These are phyloP conservation scores for Vultur gryphus DNA, from an alignment of 2,797 vertebrate genomes.

Conservation along the genomic window DNA sequence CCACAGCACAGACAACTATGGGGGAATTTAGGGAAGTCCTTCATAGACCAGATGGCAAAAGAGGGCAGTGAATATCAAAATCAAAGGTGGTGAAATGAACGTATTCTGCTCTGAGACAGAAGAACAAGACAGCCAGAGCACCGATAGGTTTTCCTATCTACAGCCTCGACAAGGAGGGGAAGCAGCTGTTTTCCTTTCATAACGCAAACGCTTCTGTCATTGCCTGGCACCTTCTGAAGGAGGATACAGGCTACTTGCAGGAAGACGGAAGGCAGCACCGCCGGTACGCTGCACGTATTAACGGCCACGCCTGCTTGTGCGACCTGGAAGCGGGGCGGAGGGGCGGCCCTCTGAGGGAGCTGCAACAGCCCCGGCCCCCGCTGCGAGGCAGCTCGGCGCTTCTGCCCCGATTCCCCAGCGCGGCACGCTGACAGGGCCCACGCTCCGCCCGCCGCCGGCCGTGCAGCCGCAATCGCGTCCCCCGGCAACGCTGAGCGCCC, in stretches of 20 bases:
- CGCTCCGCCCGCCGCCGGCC: background rate
- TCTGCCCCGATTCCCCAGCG: no score
- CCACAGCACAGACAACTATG: fast-evolving
- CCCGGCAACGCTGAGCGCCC: background rate
- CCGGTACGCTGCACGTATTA: fast-evolving
- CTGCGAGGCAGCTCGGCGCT: no score
- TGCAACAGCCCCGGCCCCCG: no score
- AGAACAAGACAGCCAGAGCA: fast-evolving
- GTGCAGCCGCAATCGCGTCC: background rate
- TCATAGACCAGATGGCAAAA: fast-evolving
- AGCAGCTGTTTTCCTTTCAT: fast-evolving
- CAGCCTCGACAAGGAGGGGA: background rate
- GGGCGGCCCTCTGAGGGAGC: fast-evolving
- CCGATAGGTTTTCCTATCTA: fast-evolving
- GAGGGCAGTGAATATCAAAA: no score
- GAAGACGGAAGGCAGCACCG: fast-evolving
- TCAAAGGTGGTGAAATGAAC: background rate
- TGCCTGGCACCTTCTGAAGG: no score
- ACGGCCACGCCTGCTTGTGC: fast-evolving
- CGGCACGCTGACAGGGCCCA: no score
- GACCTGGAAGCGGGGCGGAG: fast-evolving
- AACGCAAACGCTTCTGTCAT: fast-evolving
- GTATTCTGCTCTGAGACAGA: no score
- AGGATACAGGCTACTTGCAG: fast-evolving
- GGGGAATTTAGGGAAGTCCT: background rate